Conservation (phyloP, 1,140 invertebrate genomes). For the Philopotamus ludificatus region DNA sequence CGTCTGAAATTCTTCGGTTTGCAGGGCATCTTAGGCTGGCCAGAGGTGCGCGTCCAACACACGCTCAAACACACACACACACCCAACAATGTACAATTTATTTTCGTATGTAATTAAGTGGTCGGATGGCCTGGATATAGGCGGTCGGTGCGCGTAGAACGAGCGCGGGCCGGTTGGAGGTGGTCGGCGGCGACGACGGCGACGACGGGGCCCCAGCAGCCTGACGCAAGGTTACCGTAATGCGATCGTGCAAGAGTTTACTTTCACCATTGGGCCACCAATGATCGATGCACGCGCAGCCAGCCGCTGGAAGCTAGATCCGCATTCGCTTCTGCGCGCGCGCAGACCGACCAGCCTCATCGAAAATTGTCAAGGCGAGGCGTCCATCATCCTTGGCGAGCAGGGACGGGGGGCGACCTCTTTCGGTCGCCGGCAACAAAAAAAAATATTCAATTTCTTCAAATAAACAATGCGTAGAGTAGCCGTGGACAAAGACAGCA, state of each 20-base stretch:
- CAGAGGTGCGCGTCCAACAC: background rate
- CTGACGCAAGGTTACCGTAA: constrained; percentile 27
- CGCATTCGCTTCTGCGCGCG: background rate
- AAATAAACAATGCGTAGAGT: too few relatives aligned
- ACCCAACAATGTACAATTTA: too few relatives aligned
- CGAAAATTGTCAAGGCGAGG: background rate
- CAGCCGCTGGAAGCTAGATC: background rate
- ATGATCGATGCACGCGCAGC: background rate
- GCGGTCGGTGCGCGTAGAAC: background rate
- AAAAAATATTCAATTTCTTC: too few relatives aligned
- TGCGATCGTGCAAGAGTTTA: constrained; percentile 30
- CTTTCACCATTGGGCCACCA: constrained; percentile 18
- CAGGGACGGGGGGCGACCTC: background rate
- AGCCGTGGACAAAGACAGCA: background rate
- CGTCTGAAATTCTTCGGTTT: too few relatives aligned
- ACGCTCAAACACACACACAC: too few relatives aligned
- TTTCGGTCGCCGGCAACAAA: background rate
- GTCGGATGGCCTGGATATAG: background rate
- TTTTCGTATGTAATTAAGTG: too few relatives aligned
- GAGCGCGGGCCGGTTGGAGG: background rate
- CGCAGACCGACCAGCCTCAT: background rate
- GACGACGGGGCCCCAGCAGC: background rate
- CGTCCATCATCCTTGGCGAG: background rate
- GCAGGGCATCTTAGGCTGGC: too few relatives aligned
- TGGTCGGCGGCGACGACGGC: constrained; percentile 8